Base-by-base conservation (phyloP, 2,113 vertebrate species). In the Gnathonemus echidnorhynchus region DNA sequence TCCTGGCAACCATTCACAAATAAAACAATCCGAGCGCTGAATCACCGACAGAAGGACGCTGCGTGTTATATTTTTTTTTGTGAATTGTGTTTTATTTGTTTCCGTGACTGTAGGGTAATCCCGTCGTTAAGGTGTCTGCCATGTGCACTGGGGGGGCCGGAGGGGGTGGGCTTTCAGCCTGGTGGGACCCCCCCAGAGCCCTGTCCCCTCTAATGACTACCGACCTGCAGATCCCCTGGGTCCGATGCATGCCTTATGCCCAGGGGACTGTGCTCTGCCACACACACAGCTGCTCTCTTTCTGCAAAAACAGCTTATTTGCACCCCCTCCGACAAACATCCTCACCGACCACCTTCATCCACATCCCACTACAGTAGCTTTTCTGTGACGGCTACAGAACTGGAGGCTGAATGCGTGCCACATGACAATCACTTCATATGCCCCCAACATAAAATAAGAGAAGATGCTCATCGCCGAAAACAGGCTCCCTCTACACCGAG, bases 1-100 rank as follows among this genome's bases (percentile, higher is more conserved):
- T 94, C 95, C 93, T 95, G 94, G 92, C 94, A 94, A 96, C 95
- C 93, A 91, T 91, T 93, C 91, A 92, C 92, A 95, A 95, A 95
- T 93, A 95, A 94, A 95, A 92, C 90, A 86, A 89, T 91, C 50
- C 87, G 49, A 89, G 50, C 27, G 17, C 35, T 88, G 87, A 56
- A 88, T 58, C 87, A 58, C 27, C 31, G 9, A 11, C 50, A 56
- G 52, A 58, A 58, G 42, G 83, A 88, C 31, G 35, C 74, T 31
- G 74, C 8, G 56, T 56, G 53, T 56, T 3, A n/a, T 27, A 27
- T 10, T 58, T 58, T 56, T 88, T 56, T 42, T 35, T 88, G 17
- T 88, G 52, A 88, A 88, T 87, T 87, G 46, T 87, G 86, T 53
- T 52, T 52, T 46, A 87, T 50, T 46, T 46, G 24, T 31, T 86